Base-by-base conservation (phyloP, 2,797 vertebrate genomes). In the Myiotriccus ornatus region DNA sequence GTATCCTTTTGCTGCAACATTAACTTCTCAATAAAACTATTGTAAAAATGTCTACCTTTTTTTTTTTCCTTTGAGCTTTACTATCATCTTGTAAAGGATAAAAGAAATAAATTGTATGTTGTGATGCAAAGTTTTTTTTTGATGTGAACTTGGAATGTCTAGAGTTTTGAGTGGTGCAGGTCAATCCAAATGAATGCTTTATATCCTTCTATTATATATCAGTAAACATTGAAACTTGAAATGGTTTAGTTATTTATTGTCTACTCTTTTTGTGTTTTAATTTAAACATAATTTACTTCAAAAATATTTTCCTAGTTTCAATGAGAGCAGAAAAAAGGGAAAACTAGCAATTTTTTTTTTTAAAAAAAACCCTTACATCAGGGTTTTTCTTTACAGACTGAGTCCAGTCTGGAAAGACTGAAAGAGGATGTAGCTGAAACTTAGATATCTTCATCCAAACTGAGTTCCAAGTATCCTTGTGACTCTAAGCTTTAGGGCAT, bases 1-100 rank as follows among this genome's bases (percentile, higher is more conserved):
- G 8, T 37, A 60, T 49, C 2, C 1, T 53, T 71, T 68, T 85
- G 4, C 7, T 71, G 25, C 7, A 80, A 35, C 16, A 44, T 79
- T 62, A 84, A 14, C 3, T 73, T 89, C 27, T 55, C 10, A 53
- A 57, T 25, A 35, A 73, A 59, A 35, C 3, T 82, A 20, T 34
- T 18, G 19, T 32, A 9, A 65, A 57, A 80, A 74, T 60, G 1
- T 34, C 21, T 44, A 17, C 3, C 0, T 1, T 32, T 43, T 24
- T 34, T 49, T 27, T 34, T 37, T 50, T 13, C 2, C 7, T 37
- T 43, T 77, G 23, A 55, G 1, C 3, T 73, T 82, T 75, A 34
- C 6, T 50, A 47, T 7, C 0, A 16, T 37, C 7, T 57, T 43
- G 2, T 32, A 25, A 82, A 50, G 4, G 3, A 76, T 3, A 35